Conservation (phyloP, 1,140 invertebrate species). For the Alviniconcha marisindica region DNA sequence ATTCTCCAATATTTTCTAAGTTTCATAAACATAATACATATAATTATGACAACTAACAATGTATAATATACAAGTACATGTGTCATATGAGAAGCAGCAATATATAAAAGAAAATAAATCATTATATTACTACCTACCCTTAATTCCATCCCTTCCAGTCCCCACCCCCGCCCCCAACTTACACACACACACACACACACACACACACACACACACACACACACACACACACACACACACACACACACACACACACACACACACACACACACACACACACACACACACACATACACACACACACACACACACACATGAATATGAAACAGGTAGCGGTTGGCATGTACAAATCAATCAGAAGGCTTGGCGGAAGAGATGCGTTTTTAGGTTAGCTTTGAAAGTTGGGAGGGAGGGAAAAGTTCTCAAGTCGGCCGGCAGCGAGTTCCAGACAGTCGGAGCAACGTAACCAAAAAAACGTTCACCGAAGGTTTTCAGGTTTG, state of each 20-base stretch:
- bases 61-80: not conserved
- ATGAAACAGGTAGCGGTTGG: not conserved
- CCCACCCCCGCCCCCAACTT: not conserved
- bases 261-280: not conserved
- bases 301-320: no score
- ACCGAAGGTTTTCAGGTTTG: no score
- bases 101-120: no score
- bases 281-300: not conserved
- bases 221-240: conserved; percentile 15
- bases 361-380: no score
- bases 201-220: conserved; percentile 20
- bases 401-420: no score
- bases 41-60: not conserved
- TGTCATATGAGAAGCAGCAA: not conserved
- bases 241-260: not conserved
- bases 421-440: no score
- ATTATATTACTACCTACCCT: not conserved
- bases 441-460: no score
- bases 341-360: not conserved
- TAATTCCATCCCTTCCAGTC: not conserved
- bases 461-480: no score
- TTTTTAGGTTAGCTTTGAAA: no score
- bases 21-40: not conserved
- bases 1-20: no score
- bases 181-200: not conserved